Evolutionary conservation across 2,113 vertebrate species (phyloP).

Genomic region (Cottus gobio): DNA sequence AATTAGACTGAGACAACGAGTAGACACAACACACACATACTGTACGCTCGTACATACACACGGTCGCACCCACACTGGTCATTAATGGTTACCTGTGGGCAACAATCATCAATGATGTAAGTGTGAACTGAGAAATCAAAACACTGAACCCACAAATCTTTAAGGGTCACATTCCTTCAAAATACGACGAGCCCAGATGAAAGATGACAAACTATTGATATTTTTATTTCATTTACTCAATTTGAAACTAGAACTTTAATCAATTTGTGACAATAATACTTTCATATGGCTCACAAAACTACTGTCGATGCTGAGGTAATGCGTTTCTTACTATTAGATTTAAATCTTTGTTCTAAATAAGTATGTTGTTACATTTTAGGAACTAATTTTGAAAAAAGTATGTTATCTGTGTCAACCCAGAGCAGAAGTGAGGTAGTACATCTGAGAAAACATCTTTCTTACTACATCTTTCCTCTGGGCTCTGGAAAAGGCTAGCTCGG

Average conservation of each 20-base stretch:
- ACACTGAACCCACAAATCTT: constrained; percentile 72
- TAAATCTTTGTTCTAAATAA: neutral
- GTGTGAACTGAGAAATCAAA: constrained; percentile 70
- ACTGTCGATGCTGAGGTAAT: neutral
- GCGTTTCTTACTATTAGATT: neutral
- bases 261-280: neutral
- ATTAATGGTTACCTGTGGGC: constrained; percentile 85
- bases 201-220: constrained; percentile 52
- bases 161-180: constrained; percentile 58
- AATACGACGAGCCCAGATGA: constrained; percentile 77
- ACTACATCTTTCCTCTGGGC: constrained; percentile 82
- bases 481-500: constrained; percentile 65
- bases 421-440: constrained; percentile 6
- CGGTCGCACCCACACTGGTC: constrained; percentile 70
- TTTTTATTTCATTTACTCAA: neutral
- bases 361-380: neutral
- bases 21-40: constrained; percentile 53
- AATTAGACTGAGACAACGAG: constrained; percentile 83
- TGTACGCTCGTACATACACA: constrained; percentile 45
- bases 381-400: constrained; percentile 13
- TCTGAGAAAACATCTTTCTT: neutral
- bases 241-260: neutral
- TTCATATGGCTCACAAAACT: neutral
- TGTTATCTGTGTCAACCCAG: neutral
- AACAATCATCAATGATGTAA: constrained; percentile 85